These are phyloP conservation scores for Chiloscyllium plagiosum DNA, from an alignment of 2,113 vertebrate species.

Conservation along the genomic window DNA sequence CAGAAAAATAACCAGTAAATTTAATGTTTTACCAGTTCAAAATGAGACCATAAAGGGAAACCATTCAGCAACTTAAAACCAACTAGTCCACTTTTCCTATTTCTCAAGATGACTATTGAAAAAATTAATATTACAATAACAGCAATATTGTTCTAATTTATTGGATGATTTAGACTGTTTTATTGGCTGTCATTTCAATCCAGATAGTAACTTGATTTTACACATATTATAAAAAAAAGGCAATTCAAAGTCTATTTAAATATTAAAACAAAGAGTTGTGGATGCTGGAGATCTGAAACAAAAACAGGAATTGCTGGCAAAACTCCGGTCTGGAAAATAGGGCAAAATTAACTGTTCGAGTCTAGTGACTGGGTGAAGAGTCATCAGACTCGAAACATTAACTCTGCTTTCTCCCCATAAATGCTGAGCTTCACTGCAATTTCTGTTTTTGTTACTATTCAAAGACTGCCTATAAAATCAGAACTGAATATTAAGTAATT, in stretches of 20 bases:
- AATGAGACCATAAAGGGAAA: background rate
- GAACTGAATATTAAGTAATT: background rate
- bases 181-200: background rate
- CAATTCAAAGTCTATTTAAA: background rate
- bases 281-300: too few species aligned
- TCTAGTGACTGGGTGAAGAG: too few species aligned
- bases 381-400: too few species aligned
- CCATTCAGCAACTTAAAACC: background rate
- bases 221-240: background rate
- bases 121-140: background rate
- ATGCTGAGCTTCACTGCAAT: too few species aligned
- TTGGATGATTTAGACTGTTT: background rate
- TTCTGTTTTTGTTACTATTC: too few species aligned
- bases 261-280: too few species aligned
- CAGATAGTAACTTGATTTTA: background rate
- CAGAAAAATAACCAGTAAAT: background rate
- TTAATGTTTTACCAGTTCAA: background rate
- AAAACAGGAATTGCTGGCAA: too few species aligned
- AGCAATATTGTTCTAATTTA: background rate
- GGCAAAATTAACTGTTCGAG: too few species aligned
- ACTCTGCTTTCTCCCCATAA: too few species aligned
- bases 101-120: background rate
- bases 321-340: too few species aligned
- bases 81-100: background rate
- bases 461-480: background rate